These are phyloP conservation scores for Saimiri boliviensis DNA, from an alignment of 2,113 vertebrate genomes.

Conservation along the genomic window DNA sequence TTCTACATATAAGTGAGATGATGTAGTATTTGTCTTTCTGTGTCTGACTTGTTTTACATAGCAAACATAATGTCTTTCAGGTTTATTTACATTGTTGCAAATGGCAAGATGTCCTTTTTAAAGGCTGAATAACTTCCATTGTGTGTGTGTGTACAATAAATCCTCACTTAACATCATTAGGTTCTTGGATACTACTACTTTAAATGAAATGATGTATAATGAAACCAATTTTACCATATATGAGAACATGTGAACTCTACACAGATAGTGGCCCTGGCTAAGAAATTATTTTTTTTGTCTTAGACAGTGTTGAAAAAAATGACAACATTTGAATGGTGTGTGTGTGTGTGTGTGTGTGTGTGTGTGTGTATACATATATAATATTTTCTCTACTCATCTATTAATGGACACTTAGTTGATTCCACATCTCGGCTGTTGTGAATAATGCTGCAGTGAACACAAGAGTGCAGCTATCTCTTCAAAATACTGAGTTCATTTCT, in stretches of 20 bases:
- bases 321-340: not conserved
- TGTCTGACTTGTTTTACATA: not conserved
- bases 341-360: not conserved
- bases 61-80: not conserved
- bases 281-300: not conserved
- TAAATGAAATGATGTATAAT: not conserved
- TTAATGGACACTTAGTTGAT: not conserved
- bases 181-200: not conserved
- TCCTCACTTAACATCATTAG: not conserved
- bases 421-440: not conserved
- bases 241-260: not conserved
- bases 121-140: not conserved
- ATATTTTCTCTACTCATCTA: not conserved
- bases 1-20: not conserved
- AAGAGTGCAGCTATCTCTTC: not conserved
- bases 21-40: not conserved
- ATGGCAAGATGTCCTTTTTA: not conserved
- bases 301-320: not conserved
- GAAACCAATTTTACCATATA: not conserved
- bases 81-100: not conserved
- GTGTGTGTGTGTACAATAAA: not conserved
- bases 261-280: not conserved
- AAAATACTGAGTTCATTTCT: not conserved
- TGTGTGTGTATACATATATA: not conserved
- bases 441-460: not conserved